Percentiles rank a stretch among this genome's conserved stretches.
Conservation (phyloP, 2,113 vertebrate genomes). For the Gambusia affinis region DNA sequence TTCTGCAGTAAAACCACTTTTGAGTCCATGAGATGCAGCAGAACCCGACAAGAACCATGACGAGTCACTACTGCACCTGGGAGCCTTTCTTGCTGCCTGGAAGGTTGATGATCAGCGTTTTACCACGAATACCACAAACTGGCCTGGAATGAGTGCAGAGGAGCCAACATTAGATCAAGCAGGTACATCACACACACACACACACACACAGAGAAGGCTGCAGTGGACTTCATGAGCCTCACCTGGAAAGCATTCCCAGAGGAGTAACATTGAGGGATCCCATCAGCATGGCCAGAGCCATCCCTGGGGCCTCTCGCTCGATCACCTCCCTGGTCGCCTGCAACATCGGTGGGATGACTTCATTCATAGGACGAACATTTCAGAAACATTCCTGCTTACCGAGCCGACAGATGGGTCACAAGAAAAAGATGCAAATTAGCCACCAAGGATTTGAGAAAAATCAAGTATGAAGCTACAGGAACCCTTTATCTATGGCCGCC, state of each 20-base stretch:
- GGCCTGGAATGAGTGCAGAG: constrained; percentile 82
- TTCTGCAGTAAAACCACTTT: no score
- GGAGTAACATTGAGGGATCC: constrained; percentile 98
- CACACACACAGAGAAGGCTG: not conserved
- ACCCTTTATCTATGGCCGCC: no score
- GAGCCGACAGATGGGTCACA: no score
- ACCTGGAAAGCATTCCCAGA: constrained; percentile 99
- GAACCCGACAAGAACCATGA: not conserved
- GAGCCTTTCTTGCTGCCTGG: constrained; percentile 99
- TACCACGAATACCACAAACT: constrained; percentile 98
- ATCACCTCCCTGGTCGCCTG: constrained; percentile 99
- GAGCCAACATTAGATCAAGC: constrained; percentile 10
- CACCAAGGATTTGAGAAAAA: no score
- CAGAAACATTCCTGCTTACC: not conserved
- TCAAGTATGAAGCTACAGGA: no score
- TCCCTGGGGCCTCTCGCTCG: constrained; percentile 96
- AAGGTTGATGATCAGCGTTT: constrained; percentile 99
- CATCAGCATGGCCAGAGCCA: constrained; percentile 99
- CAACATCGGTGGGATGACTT: constrained; percentile 51
- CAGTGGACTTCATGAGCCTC: constrained; percentile 45
- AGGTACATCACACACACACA: not conserved
- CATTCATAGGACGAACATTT: not conserved
- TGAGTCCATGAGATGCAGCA: not conserved
- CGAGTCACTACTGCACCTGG: constrained; percentile 84
- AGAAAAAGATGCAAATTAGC: no score